Percentiles rank a stretch among this genome's conserved stretches.
phyloP scores from a whole-genome alignment of 2,888 invertebrate genomes.

The Microplitis manilae region DNA sequence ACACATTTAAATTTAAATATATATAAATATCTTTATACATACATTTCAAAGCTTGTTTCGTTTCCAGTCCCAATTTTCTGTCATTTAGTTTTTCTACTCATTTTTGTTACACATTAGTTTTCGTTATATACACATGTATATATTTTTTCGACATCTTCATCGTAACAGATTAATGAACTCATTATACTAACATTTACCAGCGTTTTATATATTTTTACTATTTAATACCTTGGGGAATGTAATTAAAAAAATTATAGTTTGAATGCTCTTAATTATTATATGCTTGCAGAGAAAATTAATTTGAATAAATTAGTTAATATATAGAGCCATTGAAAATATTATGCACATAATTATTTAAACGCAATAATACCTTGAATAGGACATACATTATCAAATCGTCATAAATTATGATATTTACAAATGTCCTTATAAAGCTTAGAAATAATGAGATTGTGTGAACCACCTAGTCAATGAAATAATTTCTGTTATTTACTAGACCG shows the following conservation, averaged over 20 bases:
- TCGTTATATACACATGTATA: background rate
- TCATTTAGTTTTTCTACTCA: background rate
- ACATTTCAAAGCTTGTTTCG: background rate
- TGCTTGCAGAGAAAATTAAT: no score
- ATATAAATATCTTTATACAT: background rate
- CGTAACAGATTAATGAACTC: background rate
- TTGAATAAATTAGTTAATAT: no score
- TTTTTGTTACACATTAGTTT: background rate
- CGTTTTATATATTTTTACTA: background rate
- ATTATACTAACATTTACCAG: background rate
- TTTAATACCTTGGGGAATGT: background rate
- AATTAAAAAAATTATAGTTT: no score
- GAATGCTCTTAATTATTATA: no score
- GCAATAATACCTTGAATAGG: no score
- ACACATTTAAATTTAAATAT: background rate
- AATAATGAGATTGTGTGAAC: background rate
- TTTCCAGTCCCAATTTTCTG: background rate
- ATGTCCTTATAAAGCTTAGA: background rate
- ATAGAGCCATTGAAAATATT: no score
- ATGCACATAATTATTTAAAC: no score
- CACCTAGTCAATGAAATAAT: background rate
- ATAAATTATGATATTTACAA: no score
- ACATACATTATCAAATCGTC: no score
- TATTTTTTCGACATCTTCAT: background rate
- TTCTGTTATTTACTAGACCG: background rate